These are phyloP conservation scores for Odocoileus hemionus DNA, from an alignment of 2,113 vertebrate species.

Conservation along the genomic window DNA sequence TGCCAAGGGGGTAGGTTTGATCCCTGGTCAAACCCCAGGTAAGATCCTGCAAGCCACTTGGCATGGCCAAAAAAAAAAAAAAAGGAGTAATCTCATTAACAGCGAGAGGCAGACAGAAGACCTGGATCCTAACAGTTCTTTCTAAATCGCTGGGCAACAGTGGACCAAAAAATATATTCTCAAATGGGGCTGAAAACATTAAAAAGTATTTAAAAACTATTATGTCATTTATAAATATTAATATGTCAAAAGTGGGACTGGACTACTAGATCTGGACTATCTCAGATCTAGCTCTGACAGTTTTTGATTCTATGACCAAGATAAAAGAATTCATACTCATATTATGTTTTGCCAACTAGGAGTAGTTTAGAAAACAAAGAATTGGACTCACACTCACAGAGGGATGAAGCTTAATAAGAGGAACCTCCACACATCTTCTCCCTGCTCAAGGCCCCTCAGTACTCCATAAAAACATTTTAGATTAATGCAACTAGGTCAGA, in stretches of 20 bases:
- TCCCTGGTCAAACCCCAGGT: not conserved
- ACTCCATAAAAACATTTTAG: not conserved
- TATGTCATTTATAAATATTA: conserved; percentile 36
- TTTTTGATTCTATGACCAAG: conserved; percentile 41
- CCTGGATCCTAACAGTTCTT: conserved; percentile 4
- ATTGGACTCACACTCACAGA: not conserved
- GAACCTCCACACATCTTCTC: not conserved
- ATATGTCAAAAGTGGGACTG: conserved; percentile 20
- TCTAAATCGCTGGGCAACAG: not conserved
- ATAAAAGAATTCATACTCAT: not conserved
- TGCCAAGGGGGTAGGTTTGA: not conserved
- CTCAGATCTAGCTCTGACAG: not conserved
- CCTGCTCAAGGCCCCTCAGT: not conserved
- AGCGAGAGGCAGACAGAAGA: not conserved
- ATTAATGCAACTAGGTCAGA: not conserved
- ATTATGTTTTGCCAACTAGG: not conserved
- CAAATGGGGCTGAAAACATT: conserved; percentile 11
- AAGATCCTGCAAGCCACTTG: not conserved
- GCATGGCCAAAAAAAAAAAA: not conserved
- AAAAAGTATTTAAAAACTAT: conserved; percentile 31
- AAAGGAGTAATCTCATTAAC: not conserved
- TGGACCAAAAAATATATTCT: conserved; percentile 12
- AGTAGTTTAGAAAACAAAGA: conserved; percentile 32
- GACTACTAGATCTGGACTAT: not conserved
- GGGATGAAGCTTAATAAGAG: not conserved